Conservation (phyloP, 2,797 vertebrate species). For the Sphenopsis melanotis region DNA sequence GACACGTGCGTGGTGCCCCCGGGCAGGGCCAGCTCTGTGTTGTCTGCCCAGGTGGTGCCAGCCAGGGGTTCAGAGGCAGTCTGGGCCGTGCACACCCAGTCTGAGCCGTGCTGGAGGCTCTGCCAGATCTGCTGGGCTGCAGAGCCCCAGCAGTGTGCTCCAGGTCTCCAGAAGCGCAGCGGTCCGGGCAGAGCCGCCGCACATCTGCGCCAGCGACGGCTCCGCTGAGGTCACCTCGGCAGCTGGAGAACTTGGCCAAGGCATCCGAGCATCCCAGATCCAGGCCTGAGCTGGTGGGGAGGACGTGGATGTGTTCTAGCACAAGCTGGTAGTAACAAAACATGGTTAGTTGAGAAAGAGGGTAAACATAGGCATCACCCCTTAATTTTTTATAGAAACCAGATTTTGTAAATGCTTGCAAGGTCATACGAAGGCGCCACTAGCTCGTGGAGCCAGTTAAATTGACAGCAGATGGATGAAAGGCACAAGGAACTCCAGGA, state of each 20-base stretch:
- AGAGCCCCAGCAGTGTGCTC: neutral
- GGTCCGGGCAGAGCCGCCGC: neutral
- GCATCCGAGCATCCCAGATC: neutral
- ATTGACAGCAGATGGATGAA: conserved; percentile 49
- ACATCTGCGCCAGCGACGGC: neutral
- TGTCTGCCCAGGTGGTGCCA: neutral
- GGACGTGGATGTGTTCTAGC: neutral
- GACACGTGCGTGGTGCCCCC: accelerated
- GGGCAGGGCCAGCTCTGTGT: neutral
- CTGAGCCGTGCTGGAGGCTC: neutral
- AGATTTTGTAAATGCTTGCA: conserved; percentile 33
- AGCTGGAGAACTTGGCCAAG: neutral
- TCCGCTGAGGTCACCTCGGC: neutral
- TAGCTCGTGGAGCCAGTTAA: neutral
- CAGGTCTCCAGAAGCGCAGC: neutral
- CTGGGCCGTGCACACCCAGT: neutral
- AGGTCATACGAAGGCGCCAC: conserved; percentile 9
- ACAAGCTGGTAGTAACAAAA: neutral
- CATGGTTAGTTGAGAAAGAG: conserved; percentile 14
- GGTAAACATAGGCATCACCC: neutral
- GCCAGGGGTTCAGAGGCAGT: neutral
- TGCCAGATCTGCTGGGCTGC: neutral
- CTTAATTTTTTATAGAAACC: conserved; percentile 32
- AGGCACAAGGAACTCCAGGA: neutral
- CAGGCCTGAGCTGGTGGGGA: neutral